These are phyloP conservation scores for Drosophila anomelani DNA, from an alignment of 2,888 invertebrate species.

Conservation along the genomic window DNA sequence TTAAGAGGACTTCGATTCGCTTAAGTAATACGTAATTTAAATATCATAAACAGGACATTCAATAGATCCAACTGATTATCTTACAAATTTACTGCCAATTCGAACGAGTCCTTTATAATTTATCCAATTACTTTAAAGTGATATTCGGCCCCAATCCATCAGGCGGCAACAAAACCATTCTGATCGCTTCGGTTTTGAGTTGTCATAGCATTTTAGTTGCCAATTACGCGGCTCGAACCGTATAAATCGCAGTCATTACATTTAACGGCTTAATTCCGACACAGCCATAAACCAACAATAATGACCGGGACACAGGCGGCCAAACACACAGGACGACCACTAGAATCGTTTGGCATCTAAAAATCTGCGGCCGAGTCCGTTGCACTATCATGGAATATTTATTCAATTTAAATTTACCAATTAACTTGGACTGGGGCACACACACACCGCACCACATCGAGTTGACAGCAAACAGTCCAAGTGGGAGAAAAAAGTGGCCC, in stretches of 20 bases:
- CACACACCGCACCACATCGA: constrained; percentile 35
- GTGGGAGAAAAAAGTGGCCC: constrained; percentile 39
- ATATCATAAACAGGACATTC: background rate
- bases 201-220: constrained; percentile 52
- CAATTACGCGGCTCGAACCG: constrained; percentile 61
- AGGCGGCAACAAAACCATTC: constrained; percentile 7
- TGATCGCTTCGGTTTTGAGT: constrained; percentile 36
- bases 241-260: constrained; percentile 63
- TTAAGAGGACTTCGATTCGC: background rate
- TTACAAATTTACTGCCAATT: background rate
- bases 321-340: constrained; percentile 30
- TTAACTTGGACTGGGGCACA: constrained; percentile 57
- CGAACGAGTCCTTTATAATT: background rate
- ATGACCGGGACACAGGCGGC: constrained; percentile 26
- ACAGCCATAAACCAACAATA: constrained; percentile 33
- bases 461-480: constrained; percentile 49
- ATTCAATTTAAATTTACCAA: constrained; percentile 77
- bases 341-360: constrained; percentile 43
- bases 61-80: background rate
- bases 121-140: constrained; percentile 23
- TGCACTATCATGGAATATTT: constrained; percentile 73
- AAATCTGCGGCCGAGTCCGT: constrained; percentile 56
- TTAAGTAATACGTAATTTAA: background rate
- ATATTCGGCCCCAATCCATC: constrained; percentile 1
- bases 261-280: constrained; percentile 66